Conservation (phyloP, 2,113 vertebrate genomes). For the Vimba vimba region DNA sequence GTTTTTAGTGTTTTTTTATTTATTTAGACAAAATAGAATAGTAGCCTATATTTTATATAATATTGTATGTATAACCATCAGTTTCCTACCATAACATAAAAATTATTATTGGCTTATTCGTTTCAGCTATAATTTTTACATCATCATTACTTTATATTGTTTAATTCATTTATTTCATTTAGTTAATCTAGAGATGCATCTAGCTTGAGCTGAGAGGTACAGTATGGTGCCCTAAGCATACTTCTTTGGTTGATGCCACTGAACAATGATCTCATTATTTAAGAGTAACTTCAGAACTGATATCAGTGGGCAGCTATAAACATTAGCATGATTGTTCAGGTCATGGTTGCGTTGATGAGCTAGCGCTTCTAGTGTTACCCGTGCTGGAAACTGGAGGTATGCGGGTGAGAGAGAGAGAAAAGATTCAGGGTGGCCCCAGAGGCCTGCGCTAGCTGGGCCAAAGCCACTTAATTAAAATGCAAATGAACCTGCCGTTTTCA, state of each 20-base stretch:
- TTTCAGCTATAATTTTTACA: neutral
- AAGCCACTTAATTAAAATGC: conserved; percentile 76
- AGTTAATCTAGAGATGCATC: neutral
- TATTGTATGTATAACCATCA: neutral
- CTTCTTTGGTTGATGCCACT: conserved; percentile 6
- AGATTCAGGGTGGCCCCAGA: conserved; percentile 62
- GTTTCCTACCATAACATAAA: neutral
- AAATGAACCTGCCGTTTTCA: conserved; percentile 63
- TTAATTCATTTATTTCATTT: neutral
- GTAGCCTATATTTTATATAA: neutral
- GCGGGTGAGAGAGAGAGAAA: conserved; percentile 52
- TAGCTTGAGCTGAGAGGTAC: neutral
- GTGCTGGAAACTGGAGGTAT: conserved; percentile 30
- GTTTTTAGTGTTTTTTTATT: neutral
- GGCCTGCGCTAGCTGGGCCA: conserved; percentile 56
- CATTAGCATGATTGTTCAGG: conserved; percentile 38
- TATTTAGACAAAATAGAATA: neutral
- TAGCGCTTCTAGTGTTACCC: conserved; percentile 28
- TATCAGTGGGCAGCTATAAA: conserved; percentile 12
- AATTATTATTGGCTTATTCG: neutral
- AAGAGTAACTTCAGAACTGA: conserved; percentile 38
- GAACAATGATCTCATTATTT: conserved; percentile 35
- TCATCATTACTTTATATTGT: neutral
- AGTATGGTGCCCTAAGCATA: neutral
- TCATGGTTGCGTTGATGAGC: conserved; percentile 30